These are phyloP conservation scores for Drosophila paulistorum DNA, from an alignment of 1,140 invertebrate species.

Conservation along the genomic window DNA sequence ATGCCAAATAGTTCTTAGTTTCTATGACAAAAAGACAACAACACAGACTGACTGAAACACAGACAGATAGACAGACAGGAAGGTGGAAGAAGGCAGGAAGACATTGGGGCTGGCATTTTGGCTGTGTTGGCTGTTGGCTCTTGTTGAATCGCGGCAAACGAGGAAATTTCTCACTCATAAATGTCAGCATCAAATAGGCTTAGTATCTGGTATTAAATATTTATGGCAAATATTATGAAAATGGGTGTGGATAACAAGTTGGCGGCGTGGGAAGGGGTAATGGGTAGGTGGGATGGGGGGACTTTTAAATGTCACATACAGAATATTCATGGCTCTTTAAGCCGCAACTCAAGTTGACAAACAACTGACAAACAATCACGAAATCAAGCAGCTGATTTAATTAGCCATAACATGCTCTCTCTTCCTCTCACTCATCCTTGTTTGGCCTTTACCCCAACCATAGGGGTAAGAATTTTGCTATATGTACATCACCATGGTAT, in stretches of 20 bases:
- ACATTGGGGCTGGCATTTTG: too few species aligned
- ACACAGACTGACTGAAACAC: neutral
- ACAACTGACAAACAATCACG: constrained; percentile 30
- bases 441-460: neutral
- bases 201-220: constrained; percentile 5
- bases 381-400: constrained; percentile 52
- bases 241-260: neutral
- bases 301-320: constrained; percentile 12
- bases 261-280: neutral
- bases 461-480: too few species aligned
- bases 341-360: constrained; percentile 22
- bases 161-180: constrained; percentile 15
- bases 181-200: constrained; percentile 20
- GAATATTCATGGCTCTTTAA: constrained; percentile 22
- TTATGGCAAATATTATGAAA: constrained; percentile 10
- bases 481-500: neutral
- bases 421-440: neutral
- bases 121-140: neutral
- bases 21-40: constrained; percentile 5
- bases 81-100: neutral
- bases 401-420: constrained; percentile 20
- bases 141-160: neutral
- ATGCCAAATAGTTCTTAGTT: constrained; percentile 11
- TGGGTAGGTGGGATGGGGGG: neutral
- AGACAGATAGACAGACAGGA: neutral